Percentiles rank a stretch among this genome's conserved stretches.
Conservation (phyloP, 2,797 vertebrate genomes). For the Notoglanidium macrostoma region DNA sequence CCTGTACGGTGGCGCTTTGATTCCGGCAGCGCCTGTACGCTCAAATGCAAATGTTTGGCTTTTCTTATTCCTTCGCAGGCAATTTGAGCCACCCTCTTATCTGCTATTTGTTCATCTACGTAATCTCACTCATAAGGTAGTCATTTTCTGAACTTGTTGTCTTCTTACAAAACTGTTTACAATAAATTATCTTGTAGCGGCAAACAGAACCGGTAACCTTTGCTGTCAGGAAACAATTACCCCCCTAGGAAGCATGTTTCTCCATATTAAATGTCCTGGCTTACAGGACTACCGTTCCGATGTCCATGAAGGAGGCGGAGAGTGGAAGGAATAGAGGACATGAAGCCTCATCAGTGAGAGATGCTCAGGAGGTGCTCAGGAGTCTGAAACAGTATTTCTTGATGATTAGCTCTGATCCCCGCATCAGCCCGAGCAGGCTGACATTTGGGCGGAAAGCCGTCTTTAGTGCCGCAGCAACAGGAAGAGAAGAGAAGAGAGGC, state of each 20-base stretch:
- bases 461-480: conserved; percentile 77
- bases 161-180: conserved; percentile 52
- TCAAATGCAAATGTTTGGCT: conserved; percentile 45
- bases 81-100: conserved; percentile 51
- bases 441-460: conserved; percentile 85
- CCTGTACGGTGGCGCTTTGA: conserved; percentile 38
- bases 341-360: conserved; percentile 47
- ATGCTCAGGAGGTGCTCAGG: conserved; percentile 49
- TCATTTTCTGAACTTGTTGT: conserved; percentile 47
- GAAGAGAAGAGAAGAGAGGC: conserved; percentile 71
- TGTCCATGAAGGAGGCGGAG: neutral
- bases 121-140: conserved; percentile 50
- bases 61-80: conserved; percentile 39
- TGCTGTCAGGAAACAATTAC: conserved; percentile 51
- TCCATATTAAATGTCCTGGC: conserved; percentile 18
- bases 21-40: conserved; percentile 30
- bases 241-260: conserved; percentile 26
- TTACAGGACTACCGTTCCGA: conserved; percentile 1
- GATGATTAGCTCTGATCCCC: conserved; percentile 86
- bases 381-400: conserved; percentile 70
- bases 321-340: neutral
- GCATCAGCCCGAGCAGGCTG: conserved; percentile 75
- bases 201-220: conserved; percentile 46
- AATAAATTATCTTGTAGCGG: conserved; percentile 48
- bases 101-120: conserved; percentile 46